Evolutionary conservation across 2,113 vertebrate species (phyloP).

Genomic region (Cinclus cinclus): DNA sequence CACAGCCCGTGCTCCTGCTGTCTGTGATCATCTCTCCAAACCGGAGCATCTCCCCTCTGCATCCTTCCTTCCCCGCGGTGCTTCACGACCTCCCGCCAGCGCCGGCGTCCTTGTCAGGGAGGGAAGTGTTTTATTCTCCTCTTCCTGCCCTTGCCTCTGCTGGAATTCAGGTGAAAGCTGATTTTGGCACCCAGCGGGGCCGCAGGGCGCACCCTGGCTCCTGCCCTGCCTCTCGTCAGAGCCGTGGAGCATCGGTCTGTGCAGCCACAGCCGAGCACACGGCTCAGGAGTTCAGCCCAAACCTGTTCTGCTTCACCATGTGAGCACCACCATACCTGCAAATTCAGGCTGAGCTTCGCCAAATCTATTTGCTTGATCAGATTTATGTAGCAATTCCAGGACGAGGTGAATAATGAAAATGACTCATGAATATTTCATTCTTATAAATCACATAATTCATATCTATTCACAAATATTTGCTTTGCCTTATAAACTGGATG

Average conservation of each 20-base stretch:
- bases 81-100: neutral
- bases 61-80: neutral
- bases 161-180: neutral
- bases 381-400: conserved; percentile 58
- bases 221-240: neutral
- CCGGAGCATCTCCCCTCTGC: fast-evolving
- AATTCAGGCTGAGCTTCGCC: neutral
- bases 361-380: conserved; percentile 32
- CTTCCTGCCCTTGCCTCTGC: neutral
- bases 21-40: fast-evolving
- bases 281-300: fast-evolving
- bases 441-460: conserved; percentile 55
- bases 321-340: fast-evolving
- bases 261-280: fast-evolving
- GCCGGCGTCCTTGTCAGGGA: neutral
- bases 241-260: fast-evolving
- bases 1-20: neutral
- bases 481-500: conserved; percentile 50
- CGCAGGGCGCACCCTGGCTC: neutral
- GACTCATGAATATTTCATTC: conserved; percentile 64
- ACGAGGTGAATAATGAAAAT: conserved; percentile 61
- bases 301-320: fast-evolving
- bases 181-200: fast-evolving
- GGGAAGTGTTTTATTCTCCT: fast-evolving
- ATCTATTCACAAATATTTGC: conserved; percentile 68